Conservation (phyloP, 2,113 vertebrate genomes). For the Numida meleagris region DNA sequence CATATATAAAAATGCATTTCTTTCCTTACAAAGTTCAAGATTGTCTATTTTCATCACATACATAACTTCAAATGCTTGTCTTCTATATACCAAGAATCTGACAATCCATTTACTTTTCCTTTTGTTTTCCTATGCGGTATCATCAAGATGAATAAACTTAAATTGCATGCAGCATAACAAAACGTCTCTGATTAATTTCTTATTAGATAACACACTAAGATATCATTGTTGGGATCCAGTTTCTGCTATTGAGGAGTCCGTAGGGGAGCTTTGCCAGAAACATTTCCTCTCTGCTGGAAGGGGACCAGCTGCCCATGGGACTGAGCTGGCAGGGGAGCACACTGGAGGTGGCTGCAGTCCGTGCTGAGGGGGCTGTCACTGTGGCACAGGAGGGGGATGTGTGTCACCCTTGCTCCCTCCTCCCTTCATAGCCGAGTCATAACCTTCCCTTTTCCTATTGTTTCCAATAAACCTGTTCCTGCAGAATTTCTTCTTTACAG, state of each 20-base stretch:
- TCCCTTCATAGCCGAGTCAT: fast-evolving
- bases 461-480: background rate
- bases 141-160: background rate
- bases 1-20: background rate
- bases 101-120: background rate
- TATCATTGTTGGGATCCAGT: background rate
- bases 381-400: background rate
- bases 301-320: background rate
- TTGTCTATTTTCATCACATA: background rate
- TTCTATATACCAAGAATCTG: background rate
- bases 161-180: background rate
- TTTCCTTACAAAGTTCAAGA: background rate
- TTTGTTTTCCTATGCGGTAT: background rate
- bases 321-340: background rate
- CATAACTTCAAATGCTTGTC: background rate
- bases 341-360: background rate
- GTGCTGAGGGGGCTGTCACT: background rate
- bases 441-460: background rate
- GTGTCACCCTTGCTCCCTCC: background rate
- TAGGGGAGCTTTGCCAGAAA: background rate
- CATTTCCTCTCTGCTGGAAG: background rate
- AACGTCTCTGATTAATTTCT: background rate
- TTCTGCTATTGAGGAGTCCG: background rate
- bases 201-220: background rate
- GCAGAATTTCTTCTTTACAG: background rate